Conservation (phyloP, 2,888 invertebrate species). For the Drosophila paramelanica region DNA sequence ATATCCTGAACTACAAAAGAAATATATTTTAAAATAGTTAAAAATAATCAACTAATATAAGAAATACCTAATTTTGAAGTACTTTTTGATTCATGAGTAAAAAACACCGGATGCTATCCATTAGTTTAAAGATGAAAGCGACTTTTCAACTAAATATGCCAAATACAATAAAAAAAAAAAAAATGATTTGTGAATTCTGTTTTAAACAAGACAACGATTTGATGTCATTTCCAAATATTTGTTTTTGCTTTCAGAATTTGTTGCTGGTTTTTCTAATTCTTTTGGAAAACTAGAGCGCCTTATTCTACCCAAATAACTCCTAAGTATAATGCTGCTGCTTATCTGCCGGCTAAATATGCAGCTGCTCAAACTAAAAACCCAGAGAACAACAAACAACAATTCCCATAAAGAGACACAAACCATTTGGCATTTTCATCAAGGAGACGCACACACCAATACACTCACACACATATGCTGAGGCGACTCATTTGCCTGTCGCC, state of each 20-base stretch:
- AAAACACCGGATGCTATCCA: too few relatives aligned
- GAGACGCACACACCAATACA: slow-evolving; percentile 34
- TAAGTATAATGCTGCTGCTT: slow-evolving; percentile 60
- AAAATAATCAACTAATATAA: too few relatives aligned
- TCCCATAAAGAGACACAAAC: slow-evolving; percentile 80
- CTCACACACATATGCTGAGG: slow-evolving; percentile 23
- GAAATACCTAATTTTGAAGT: too few relatives aligned
- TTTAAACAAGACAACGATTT: not conserved
- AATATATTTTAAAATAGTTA: too few relatives aligned
- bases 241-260: not conserved
- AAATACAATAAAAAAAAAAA: too few relatives aligned
- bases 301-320: slow-evolving; percentile 17
- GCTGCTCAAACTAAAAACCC: slow-evolving; percentile 64
- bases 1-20: too few relatives aligned
- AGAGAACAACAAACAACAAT: slow-evolving; percentile 77
- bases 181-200: too few relatives aligned
- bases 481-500: slow-evolving; percentile 72
- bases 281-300: slow-evolving; percentile 10
- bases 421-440: slow-evolving; percentile 79
- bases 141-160: too few relatives aligned
- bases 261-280: slow-evolving; percentile 11
- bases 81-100: too few relatives aligned
- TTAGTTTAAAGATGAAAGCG: too few relatives aligned
- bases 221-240: not conserved
- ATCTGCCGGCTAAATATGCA: slow-evolving; percentile 69